A percentile compares a stretch with the other conserved stretches of the same genome.
Evolutionary conservation across 1,140 invertebrate genomes (phyloP).

Genomic region (Micrasema minimum): DNA sequence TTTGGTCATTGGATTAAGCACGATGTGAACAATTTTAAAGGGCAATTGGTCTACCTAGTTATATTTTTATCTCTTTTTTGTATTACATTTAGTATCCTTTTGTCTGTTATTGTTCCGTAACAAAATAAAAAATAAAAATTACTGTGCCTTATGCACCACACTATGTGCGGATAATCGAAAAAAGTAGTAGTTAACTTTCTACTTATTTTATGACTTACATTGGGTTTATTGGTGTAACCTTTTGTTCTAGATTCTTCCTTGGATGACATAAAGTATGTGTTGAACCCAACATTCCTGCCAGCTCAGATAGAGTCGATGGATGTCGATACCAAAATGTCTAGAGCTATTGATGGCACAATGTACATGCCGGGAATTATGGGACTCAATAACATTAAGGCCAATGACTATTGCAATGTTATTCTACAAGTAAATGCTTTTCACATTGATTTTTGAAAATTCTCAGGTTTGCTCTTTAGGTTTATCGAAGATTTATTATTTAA

Average conservation of each 20-base stretch:
- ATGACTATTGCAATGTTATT: conserved; percentile 99
- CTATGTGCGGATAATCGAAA: too few relatives aligned
- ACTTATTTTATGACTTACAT: too few relatives aligned
- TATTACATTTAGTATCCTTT: too few relatives aligned
- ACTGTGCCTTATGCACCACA: too few relatives aligned
- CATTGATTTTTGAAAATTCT: neutral
- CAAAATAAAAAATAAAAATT: too few relatives aligned
- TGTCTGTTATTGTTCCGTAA: too few relatives aligned
- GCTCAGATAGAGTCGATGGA: conserved; percentile 87
- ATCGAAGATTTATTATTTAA: neutral
- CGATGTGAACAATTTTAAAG: too few relatives aligned
- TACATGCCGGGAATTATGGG: conserved; percentile 97
- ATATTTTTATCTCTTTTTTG: too few relatives aligned
- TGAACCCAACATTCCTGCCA: conserved; percentile 95
- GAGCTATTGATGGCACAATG: conserved; percentile 96
- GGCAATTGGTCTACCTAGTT: too few relatives aligned
- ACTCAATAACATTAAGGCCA: conserved; percentile 99
- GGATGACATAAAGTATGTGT: conserved; percentile 98
- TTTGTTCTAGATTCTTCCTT: conserved; percentile 92
- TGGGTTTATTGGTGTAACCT: too few relatives aligned
- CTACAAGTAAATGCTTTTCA: conserved; percentile 77
- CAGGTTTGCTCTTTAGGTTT: neutral
- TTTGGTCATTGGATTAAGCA: too few relatives aligned
- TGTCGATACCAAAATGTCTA: conserved; percentile 84
- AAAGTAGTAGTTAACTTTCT: too few relatives aligned